Percentiles rank a stretch among this genome's conserved stretches.
phyloP scores from a whole-genome alignment of 1,140 invertebrate genomes.

The Odontomachus brunneus region DNA sequence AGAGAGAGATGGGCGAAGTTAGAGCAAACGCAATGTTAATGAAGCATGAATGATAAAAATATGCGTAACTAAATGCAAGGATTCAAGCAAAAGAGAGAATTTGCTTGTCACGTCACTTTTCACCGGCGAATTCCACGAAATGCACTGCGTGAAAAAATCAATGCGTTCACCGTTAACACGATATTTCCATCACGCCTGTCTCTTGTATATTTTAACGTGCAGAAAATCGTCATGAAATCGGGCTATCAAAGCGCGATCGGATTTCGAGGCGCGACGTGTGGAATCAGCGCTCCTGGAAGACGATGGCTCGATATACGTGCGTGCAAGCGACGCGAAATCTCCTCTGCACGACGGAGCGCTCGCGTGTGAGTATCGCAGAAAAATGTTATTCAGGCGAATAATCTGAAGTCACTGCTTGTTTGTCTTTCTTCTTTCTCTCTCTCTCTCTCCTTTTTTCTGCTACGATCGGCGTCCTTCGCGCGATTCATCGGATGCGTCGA shows the following conservation, averaged over 20 bases:
- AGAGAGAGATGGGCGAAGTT: too few species aligned
- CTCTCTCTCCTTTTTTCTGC: not conserved
- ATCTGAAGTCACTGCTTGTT: not conserved
- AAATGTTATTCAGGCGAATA: conserved; percentile 19
- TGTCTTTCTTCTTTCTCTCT: not conserved
- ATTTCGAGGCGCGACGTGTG: not conserved
- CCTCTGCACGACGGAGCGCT: not conserved
- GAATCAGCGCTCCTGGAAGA: not conserved
- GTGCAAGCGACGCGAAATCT: not conserved
- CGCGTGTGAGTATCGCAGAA: not conserved
- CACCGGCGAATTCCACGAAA: too few species aligned
- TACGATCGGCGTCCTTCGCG: not conserved
- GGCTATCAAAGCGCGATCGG: too few species aligned
- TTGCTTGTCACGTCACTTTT: too few species aligned
- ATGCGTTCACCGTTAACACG: not conserved
- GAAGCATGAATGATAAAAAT: too few species aligned
- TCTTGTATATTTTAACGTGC: not conserved
- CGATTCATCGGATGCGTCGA: conserved; percentile 4
- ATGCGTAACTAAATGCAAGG: too few species aligned
- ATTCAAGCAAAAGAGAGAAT: too few species aligned
- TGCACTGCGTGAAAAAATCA: too few species aligned
- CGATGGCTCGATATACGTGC: not conserved
- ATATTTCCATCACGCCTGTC: not conserved
- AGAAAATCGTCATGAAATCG: not conserved
- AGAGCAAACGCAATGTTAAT: too few species aligned